phyloP scores from a whole-genome alignment of 2,888 invertebrate species.

The Arrhopalites spinosus region DNA sequence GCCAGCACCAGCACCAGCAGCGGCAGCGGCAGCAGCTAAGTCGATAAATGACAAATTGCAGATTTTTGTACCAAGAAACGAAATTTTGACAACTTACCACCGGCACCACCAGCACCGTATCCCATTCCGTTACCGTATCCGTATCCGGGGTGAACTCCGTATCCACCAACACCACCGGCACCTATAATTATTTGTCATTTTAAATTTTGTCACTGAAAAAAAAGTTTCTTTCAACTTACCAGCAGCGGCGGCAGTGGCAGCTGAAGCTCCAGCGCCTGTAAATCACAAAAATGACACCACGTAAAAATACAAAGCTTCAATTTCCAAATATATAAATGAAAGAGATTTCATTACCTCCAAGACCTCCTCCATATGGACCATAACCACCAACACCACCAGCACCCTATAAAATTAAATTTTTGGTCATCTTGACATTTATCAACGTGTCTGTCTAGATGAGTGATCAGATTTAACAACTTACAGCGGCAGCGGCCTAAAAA shows the following conservation, averaged over 20 bases:
- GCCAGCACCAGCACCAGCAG: slow-evolving; percentile 31
- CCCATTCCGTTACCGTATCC: not conserved
- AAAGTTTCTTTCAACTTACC: not conserved
- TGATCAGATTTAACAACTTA: too few species aligned
- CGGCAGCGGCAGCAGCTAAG: not conserved
- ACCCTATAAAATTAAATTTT: too few species aligned
- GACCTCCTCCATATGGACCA: too few species aligned
- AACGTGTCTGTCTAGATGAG: too few species aligned
- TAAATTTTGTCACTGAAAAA: not conserved
- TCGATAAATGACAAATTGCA: not conserved
- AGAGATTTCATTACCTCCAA: too few species aligned
- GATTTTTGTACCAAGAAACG: not conserved
- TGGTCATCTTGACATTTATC: too few species aligned
- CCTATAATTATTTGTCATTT: too few species aligned
- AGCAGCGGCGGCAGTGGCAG: not conserved
- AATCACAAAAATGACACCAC: too few species aligned
- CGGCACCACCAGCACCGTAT: slow-evolving; percentile 12
- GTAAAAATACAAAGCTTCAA: too few species aligned
- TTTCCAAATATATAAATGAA: too few species aligned
- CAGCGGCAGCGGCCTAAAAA: not conserved
- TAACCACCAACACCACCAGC: too few species aligned
- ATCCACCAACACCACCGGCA: slow-evolving; percentile 2
- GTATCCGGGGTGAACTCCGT: not conserved
- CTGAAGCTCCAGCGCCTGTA: too few species aligned
- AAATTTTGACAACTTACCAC: not conserved